These are phyloP conservation scores for Chymomyza amoena DNA, from an alignment of 2,888 invertebrate species.

Conservation along the genomic window DNA sequence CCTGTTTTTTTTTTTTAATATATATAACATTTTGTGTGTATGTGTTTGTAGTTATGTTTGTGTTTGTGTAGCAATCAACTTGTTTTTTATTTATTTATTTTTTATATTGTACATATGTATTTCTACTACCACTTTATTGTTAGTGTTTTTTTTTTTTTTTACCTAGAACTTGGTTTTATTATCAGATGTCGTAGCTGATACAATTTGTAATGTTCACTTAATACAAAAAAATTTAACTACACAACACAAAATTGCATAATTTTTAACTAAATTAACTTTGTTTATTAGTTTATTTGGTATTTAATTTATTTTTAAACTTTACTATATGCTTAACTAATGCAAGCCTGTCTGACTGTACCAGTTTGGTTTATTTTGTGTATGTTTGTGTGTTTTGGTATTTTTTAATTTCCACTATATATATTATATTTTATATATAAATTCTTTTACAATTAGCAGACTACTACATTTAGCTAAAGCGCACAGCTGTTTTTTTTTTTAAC, in stretches of 20 bases:
- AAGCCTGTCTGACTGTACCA: slow-evolving; percentile 18
- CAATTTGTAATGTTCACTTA: slow-evolving; percentile 58
- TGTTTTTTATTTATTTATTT: slow-evolving; percentile 31
- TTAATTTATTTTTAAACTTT: slow-evolving; percentile 25
- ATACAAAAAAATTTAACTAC: slow-evolving; percentile 50
- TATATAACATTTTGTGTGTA: slow-evolving; percentile 38
- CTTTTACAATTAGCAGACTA: slow-evolving; percentile 70
- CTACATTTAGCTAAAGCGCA: slow-evolving; percentile 64
- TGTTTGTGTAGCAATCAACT: slow-evolving; percentile 17
- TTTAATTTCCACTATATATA: not conserved
- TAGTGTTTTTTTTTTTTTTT: slow-evolving; percentile 9
- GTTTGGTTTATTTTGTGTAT: slow-evolving; percentile 7
- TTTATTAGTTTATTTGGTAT: slow-evolving; percentile 13
- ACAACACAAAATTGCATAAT: slow-evolving; percentile 32
- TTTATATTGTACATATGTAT: slow-evolving; percentile 43
- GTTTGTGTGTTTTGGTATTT: slow-evolving; percentile 16
- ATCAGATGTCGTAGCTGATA: slow-evolving; percentile 79
- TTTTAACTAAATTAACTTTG: slow-evolving; percentile 35
- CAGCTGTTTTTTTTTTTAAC: slow-evolving; percentile 48
- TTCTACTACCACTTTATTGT: slow-evolving; percentile 44
- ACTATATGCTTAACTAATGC: slow-evolving; percentile 53
- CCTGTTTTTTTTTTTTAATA: slow-evolving; percentile 44
- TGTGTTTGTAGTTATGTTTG: slow-evolving; percentile 31
- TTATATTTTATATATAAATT: slow-evolving; percentile 41
- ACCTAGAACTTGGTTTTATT: slow-evolving; percentile 71